phyloP scores from a whole-genome alignment of 1,140 invertebrate species.

The Drosophila arawakana region DNA sequence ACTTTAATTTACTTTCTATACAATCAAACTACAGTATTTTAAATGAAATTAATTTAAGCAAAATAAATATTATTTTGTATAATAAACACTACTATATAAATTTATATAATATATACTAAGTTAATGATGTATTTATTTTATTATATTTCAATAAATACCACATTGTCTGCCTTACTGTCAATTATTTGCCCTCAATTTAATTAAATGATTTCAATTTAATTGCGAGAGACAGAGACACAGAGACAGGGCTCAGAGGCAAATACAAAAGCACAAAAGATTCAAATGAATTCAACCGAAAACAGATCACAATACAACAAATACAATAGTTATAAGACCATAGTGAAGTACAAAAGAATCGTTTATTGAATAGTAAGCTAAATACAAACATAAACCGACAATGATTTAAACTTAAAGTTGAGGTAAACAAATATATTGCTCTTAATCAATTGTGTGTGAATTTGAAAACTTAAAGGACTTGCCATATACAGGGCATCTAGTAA shows the following conservation, averaged over 20 bases:
- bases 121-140: not conserved
- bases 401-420: too few species aligned
- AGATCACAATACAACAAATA: not conserved
- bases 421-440: too few species aligned
- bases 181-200: not conserved
- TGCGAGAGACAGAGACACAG: not conserved
- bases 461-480: not conserved
- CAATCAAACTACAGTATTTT: too few species aligned
- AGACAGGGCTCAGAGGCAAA: not conserved
- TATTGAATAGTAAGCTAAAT: not conserved
- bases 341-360: not conserved
- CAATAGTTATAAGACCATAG: too few species aligned
- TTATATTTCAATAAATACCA: not conserved
- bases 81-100: too few species aligned
- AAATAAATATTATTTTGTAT: too few species aligned
- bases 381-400: too few species aligned
- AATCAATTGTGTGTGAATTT: not conserved
- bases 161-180: not conserved
- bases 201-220: slow-evolving; percentile 16
- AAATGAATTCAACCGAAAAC: not conserved
- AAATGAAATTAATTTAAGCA: too few species aligned
- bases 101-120: not conserved
- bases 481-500: not conserved
- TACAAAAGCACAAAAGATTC: slow-evolving; percentile 4
- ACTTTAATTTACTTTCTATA: too few species aligned